A percentile compares a stretch with the other conserved stretches of the same genome.
Evolutionary conservation across 2,797 vertebrate genomes (phyloP).

Genomic region (Syngnathus acus): DNA sequence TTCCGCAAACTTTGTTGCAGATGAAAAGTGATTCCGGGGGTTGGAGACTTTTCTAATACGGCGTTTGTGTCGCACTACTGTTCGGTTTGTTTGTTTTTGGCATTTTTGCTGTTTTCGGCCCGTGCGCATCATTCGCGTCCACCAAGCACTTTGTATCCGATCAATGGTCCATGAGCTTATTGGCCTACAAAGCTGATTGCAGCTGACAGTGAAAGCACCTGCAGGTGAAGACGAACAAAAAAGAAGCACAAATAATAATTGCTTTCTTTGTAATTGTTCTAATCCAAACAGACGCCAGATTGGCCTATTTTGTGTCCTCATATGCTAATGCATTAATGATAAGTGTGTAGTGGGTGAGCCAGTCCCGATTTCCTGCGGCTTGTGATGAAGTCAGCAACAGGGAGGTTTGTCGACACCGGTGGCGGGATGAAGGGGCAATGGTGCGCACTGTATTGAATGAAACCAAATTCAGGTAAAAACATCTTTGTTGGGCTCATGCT

Average conservation of each 20-base stretch:
- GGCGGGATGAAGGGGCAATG: not conserved
- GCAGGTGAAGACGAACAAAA: conserved; percentile 34
- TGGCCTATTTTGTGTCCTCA: conserved; percentile 33
- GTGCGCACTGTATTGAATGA: too few relatives aligned
- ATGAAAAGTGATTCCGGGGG: too few relatives aligned
- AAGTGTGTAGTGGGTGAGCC: conserved; percentile 21
- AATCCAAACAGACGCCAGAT: conserved; percentile 23
- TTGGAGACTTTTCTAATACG: too few relatives aligned
- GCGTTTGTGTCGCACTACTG: not conserved
- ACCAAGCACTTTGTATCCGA: conserved; percentile 7
- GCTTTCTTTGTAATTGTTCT: conserved; percentile 40
- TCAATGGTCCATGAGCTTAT: conserved; percentile 44
- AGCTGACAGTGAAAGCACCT: conserved; percentile 18
- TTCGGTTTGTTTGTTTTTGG: conserved; percentile 1
- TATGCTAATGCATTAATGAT: conserved; percentile 40
- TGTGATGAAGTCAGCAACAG: not conserved
- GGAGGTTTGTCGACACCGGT: not conserved
- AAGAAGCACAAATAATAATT: conserved; percentile 33
- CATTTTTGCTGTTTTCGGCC: not conserved
- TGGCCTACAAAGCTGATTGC: conserved; percentile 27
- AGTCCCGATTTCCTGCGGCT: conserved; percentile 14
- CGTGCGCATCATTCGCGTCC: conserved; percentile 26
- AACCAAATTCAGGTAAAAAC: too few relatives aligned
- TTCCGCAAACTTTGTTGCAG: too few relatives aligned
- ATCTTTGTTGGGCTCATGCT: not conserved